phyloP scores from a whole-genome alignment of 2,888 invertebrate genomes.

The Cistogaster globosa region DNA sequence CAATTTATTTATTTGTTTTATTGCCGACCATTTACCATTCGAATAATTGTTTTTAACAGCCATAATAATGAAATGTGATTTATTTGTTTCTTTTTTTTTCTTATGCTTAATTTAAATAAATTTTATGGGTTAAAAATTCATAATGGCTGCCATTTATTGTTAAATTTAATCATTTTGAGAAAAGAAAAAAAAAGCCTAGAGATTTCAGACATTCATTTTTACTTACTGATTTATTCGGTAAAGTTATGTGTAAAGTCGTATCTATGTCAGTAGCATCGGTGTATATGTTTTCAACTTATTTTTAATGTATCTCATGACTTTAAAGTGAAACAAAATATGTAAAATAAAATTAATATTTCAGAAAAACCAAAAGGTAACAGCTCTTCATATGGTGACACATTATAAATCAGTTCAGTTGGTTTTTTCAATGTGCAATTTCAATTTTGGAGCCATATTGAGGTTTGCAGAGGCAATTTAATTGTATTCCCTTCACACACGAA shows the following conservation, averaged over 20 bases:
- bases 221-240: conserved; percentile 11
- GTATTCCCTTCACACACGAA: conserved; percentile 61
- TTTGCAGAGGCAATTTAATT: conserved; percentile 9
- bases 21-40: conserved; percentile 60
- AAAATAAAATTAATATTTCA: conserved; percentile 59
- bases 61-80: conserved; percentile 63
- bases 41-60: conserved; percentile 63
- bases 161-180: conserved; percentile 40
- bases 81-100: conserved; percentile 59
- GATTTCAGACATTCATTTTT: background rate
- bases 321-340: conserved; percentile 18
- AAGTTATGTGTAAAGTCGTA: background rate
- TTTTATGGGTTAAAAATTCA: conserved; percentile 69
- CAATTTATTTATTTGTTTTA: conserved; percentile 20
- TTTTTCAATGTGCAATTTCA: conserved; percentile 60
- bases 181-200: conserved; percentile 11
- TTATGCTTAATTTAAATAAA: conserved; percentile 68
- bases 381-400: conserved; percentile 69
- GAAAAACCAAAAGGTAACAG: conserved; percentile 40
- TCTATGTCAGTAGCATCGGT: background rate
- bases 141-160: conserved; percentile 70
- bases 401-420: conserved; percentile 66
- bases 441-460: background rate
- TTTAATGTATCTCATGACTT: conserved; percentile 43
- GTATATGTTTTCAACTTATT: conserved; percentile 24